phyloP scores from a whole-genome alignment of 2,888 invertebrate species.

The Schrankia costaestrigalis region DNA sequence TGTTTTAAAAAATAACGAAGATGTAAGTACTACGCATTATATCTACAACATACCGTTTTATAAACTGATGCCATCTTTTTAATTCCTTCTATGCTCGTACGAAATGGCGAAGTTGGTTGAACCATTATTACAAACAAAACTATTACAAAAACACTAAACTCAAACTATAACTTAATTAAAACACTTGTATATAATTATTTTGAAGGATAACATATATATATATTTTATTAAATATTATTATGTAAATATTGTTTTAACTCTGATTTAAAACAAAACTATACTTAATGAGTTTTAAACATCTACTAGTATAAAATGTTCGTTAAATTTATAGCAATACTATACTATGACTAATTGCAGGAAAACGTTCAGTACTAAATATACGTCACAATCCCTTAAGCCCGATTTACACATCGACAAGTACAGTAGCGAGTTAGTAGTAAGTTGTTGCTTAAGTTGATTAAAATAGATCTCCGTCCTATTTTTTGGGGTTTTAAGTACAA shows the following conservation, averaged over 20 bases:
- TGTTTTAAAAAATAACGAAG: background rate
- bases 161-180: background rate
- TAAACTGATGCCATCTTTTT: constrained; percentile 50
- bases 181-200: background rate
- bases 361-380: background rate
- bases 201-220: no score
- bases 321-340: background rate
- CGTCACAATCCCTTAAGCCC: constrained; percentile 6
- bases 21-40: background rate
- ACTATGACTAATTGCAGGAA: constrained; percentile 11
- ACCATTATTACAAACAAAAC: constrained; percentile 29
- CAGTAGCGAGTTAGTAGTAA: no score
- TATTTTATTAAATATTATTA: no score
- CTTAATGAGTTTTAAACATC: no score
- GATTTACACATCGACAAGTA: no score
- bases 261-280: no score
- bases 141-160: background rate
- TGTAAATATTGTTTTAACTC: no score
- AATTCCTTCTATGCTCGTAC: constrained; percentile 47
- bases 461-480: no score
- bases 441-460: no score
- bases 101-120: constrained; percentile 36
- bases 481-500: no score
- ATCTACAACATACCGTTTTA: no score
- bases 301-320: background rate